Evolutionary conservation across 2,797 vertebrate species (phyloP), one percentile per base, ranked within the genome.

Genomic region (Tachyglossus aculeatus): DNA sequence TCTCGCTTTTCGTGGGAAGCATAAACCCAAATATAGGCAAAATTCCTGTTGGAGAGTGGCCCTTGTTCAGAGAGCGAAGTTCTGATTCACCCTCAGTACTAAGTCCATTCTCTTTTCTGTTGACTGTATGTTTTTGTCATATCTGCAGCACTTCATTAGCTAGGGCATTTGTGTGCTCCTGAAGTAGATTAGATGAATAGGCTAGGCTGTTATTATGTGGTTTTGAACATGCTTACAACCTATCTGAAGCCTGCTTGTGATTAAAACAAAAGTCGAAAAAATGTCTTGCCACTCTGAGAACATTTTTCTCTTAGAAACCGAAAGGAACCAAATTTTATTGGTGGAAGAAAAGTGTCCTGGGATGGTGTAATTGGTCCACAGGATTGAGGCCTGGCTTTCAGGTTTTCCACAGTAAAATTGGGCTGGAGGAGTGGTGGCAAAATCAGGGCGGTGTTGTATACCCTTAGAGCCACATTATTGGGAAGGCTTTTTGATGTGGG

Each of bases 391-490:
- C 66, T 29, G 80, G 32, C 54, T 82, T 54, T 29, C 31, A 57
- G 76, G 80, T 69, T 87, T 84, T 48, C 36, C 72, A 8, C 58
- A 73, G 71, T 78, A 61, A 83, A 82, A 76, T 5, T 54, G 56
- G 83, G 51, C 52, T 41, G 61, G 70, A 70, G n/a, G n/a, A 13
- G 2, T 58, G 38, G 65, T 74, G 78, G 83, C 83, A 77, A 82
- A 88, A 81, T 80, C 72, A 61, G 60, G n/a, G n/a, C n/a, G 51
- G 56, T 64, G 29, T 80, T 88, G 70, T 77, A 79, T 90, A 86
- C 70, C 76, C 82, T 76, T 87, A 90, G 88, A 76, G 75, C 79
- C 88, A 58, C 87, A 78, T 89, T 88, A 83, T 84, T 89, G 86
- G 77, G 76, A 83, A 69, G 60, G 71, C 67, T 62, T n/a, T 88